Evolutionary conservation across 2,888 invertebrate genomes (phyloP).

Genomic region (Xestia c-nigrum): DNA sequence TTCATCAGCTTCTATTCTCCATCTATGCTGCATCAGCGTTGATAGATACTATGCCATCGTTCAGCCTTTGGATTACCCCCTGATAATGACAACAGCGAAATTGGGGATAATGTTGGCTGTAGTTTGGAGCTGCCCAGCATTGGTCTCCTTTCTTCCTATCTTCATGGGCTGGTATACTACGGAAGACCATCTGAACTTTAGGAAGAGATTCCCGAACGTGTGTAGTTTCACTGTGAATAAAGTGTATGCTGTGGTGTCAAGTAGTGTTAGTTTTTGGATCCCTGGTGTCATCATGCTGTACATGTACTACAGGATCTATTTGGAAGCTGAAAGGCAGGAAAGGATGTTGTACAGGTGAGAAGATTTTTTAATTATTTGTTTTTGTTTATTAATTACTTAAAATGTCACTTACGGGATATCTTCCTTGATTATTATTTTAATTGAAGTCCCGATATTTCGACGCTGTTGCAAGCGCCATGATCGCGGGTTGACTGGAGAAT

Average conservation of each 20-base stretch:
- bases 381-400: neutral
- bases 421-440: too few species aligned
- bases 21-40: conserved; percentile 97
- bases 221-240: conserved; percentile 97
- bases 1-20: conserved; percentile 97
- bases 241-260: conserved; percentile 96
- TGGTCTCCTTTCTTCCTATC: conserved; percentile 98
- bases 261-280: conserved; percentile 98
- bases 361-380: neutral
- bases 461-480: too few species aligned
- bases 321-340: conserved; percentile 96
- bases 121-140: conserved; percentile 97
- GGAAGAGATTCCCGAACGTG: conserved; percentile 92
- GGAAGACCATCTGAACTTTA: conserved; percentile 93
- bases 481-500: too few species aligned
- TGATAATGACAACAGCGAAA: conserved; percentile 96
- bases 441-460: too few species aligned
- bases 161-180: conserved; percentile 99
- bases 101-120: conserved; percentile 95
- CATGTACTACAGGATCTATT: conserved; percentile 97
- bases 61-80: conserved; percentile 97
- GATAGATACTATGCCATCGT: conserved; percentile 98
- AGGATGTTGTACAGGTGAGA: conserved; percentile 95
- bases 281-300: conserved; percentile 98
- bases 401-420: too few species aligned